A percentile compares a stretch with the other conserved stretches of the same genome.
Conservation (phyloP, 1,140 invertebrate species). For the Propsilocerus akamusi region DNA sequence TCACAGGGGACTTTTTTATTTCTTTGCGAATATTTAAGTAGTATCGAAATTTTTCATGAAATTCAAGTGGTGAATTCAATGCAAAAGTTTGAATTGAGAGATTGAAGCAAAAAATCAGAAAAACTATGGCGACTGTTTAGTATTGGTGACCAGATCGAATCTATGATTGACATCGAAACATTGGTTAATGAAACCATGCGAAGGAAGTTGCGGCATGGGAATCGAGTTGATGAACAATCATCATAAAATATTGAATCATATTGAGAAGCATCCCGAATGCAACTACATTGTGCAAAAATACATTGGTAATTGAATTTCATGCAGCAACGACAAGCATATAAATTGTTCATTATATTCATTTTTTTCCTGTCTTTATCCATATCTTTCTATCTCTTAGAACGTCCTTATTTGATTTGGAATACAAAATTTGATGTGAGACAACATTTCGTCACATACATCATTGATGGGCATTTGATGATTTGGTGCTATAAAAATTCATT, state of each 20-base stretch:
- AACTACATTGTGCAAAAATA: conserved; percentile 85
- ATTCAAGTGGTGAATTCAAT: no score
- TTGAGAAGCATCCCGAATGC: conserved; percentile 33
- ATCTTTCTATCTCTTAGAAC: conserved; percentile 33
- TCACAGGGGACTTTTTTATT: no score
- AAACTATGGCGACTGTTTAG: no score
- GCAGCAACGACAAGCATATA: no score
- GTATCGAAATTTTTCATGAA: no score
- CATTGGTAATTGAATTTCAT: no score
- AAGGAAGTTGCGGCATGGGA: conserved; percentile 70
- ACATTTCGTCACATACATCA: conserved; percentile 74
- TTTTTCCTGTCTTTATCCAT: no score
- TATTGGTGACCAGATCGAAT: conserved; percentile 42
- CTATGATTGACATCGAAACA: conserved; percentile 61
- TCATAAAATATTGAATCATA: conserved; percentile 42
- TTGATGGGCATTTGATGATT: conserved; percentile 54
- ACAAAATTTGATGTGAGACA: conserved; percentile 86
- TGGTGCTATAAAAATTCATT: conserved; percentile 84
- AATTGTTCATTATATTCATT: no score
- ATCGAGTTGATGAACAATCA: conserved; percentile 38
- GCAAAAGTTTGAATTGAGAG: no score
- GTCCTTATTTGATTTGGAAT: conserved; percentile 61
- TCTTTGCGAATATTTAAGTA: no score
- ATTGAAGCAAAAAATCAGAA: no score
- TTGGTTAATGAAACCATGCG: conserved; percentile 90